Base-by-base conservation (phyloP, 1,140 invertebrate species). In the Idris sp. region DNA sequence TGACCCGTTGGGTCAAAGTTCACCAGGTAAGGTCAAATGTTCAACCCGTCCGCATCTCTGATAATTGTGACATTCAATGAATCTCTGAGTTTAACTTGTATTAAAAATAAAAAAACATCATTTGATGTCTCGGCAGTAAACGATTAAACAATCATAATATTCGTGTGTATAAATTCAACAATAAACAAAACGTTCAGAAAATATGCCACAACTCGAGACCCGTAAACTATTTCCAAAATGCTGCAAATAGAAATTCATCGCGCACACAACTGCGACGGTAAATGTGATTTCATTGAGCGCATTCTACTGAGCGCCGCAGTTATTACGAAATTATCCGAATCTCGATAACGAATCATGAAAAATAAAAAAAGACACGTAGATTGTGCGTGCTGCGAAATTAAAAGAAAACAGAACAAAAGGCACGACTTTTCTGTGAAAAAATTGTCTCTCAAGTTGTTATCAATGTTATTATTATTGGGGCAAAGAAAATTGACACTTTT, bases 171-270 rank as follows among this genome's bases (percentile, higher is more conserved):
- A 49, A 56, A 41, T 53, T 40, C 33, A 58, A 53, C 44, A 58
- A 68, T 43, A 68, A 58, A 68, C 38, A 46, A 58, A 65, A 36
- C 30, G 51, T 13, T 7, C 35, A 11, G 31, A 49, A 62, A 59
- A 31, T 15, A 19, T 35, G 28, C 30, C 30, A 8, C 49, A 4
- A 31, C 25, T 40, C 30, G 56, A 54, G 26, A 46, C 35, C 40
- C 36, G 54, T 54, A 38, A 71, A 56, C 67, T 53, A 61, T 71
- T 48, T 40, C 56, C 67, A 61, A 71, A 71, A 71, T 61, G 46
- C 56, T 30, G n/a, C 19, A 26, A 46, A 61, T 61, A 61, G 48
- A 54, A 61, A 44, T 46, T 18, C 54, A 54, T 71, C 44, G 44
- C 26, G 11, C 25, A 54, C 35, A 48, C 48, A 61, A 11, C 8